Evolutionary conservation across 2,888 invertebrate genomes (phyloP), one percentile per base, ranked within the genome.

Genomic region (Conistra vaccinii): DNA sequence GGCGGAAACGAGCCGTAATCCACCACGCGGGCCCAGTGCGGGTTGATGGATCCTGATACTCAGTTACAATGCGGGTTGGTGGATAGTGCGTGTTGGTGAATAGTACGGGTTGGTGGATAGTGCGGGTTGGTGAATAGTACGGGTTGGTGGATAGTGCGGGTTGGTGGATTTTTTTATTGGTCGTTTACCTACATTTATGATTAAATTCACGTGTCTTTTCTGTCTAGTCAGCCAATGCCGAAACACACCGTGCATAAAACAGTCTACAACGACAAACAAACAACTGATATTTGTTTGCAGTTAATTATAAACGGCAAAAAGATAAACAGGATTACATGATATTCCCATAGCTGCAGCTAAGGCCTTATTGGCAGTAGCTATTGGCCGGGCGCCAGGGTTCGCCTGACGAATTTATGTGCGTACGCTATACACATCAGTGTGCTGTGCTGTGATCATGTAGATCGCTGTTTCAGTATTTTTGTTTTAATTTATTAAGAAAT

Each of bases 401-500:
- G 89, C 48, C 82, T 94, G 94, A 94, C 88, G 93, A 92, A 94
- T 95, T 94, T 94, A 94, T 94, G 91, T 92, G 88, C 85, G 67
- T 83, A 68, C 57, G 42, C 80, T 58, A n/a, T 45, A 58, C 66
- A 61, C 35, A 69, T 42, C 63, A 66, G 58, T 51, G 29, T 39
- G 26, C 61, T 55, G 66, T 80, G 61, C 60, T 60, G 58, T 53
- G 79, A 69, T 65, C 55, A 42, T 81, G 35, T 57, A 80, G 42
- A 77, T 73, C 74, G 62, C 29, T 68, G 42, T 60, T 76, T 45
- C 20, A 55, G 51, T 73, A 42, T 51, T 53, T 63, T 55, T 39
- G 32, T 7, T 62, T 72, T 42, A 32, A 29, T 63, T 72, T 79
- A 57, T 48, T 26, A 1, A 17, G 12, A 29, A 35, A n/a, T 35